phyloP scores from a whole-genome alignment of 2,797 vertebrate species.

The Mormyrus hasselquistii region DNA sequence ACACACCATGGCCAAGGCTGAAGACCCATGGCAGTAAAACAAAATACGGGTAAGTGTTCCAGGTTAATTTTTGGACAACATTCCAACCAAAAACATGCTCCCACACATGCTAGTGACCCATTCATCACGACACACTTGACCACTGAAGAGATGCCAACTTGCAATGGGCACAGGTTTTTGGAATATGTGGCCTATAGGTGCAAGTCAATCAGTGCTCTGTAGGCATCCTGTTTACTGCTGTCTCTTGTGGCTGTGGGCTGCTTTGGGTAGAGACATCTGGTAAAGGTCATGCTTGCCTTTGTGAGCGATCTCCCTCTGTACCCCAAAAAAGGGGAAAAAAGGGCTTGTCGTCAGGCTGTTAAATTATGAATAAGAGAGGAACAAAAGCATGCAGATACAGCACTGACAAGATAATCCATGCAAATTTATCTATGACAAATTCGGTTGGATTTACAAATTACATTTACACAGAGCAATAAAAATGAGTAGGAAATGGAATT shows the following conservation, averaged over 20 bases:
- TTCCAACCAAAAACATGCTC: not conserved
- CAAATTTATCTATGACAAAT: constrained; percentile 86
- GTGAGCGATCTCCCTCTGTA: constrained; percentile 52
- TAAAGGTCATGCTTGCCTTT: constrained; percentile 76
- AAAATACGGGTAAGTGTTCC: not conserved
- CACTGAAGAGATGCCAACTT: not conserved
- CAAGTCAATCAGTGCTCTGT: constrained; percentile 56
- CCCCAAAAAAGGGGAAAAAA: constrained; percentile 7
- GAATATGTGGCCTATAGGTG: not conserved
- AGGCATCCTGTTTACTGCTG: constrained; percentile 70
- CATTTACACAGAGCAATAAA: constrained; percentile 79
- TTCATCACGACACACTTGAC: not conserved
- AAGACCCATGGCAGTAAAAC: not conserved
- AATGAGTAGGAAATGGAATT: constrained; percentile 60
- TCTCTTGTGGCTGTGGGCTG: constrained; percentile 73
- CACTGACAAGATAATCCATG: constrained; percentile 83
- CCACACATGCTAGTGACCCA: not conserved
- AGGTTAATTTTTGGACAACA: not conserved
- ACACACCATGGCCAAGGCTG: not conserved
- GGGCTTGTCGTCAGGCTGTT: constrained; percentile 76
- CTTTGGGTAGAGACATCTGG: constrained; percentile 76
- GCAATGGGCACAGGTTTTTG: not conserved
- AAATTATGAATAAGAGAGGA: constrained; percentile 84
- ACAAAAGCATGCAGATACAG: constrained; percentile 80
- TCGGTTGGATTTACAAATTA: constrained; percentile 82